Conservation (phyloP, 2,797 vertebrate genomes). For the Hemitrygon akajei region DNA sequence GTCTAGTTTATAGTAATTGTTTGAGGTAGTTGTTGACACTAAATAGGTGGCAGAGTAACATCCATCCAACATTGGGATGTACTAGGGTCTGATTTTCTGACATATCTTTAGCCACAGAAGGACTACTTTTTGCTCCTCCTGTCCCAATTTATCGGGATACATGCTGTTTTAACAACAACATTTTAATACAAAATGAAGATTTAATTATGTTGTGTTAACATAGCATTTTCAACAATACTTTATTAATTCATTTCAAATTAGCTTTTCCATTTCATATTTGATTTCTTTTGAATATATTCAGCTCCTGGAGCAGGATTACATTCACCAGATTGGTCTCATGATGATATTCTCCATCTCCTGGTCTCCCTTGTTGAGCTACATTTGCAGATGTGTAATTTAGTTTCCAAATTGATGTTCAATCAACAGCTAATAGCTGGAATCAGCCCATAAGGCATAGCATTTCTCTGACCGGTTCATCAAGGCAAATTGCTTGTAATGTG, state of each 20-base stretch:
- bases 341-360: background rate
- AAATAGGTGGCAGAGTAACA: no score
- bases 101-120: no score
- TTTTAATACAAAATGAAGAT: background rate
- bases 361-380: background rate
- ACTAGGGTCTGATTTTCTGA: no score
- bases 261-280: background rate
- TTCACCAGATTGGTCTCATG: background rate
- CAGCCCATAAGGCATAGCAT: background rate
- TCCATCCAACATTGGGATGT: no score
- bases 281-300: slow-evolving; percentile 23
- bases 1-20: no score
- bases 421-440: background rate
- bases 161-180: background rate
- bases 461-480: background rate
- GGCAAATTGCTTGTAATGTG: background rate
- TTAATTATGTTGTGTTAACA: background rate
- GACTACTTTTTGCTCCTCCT: background rate
- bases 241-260: slow-evolving; percentile 28
- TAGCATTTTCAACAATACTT: background rate
- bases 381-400: background rate
- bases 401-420: background rate
- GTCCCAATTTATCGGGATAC: background rate
- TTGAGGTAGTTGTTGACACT: no score
- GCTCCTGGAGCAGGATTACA: background rate